These are phyloP conservation scores for Microtus oregoni DNA, from an alignment of 2,113 vertebrate species.

Conservation along the genomic window DNA sequence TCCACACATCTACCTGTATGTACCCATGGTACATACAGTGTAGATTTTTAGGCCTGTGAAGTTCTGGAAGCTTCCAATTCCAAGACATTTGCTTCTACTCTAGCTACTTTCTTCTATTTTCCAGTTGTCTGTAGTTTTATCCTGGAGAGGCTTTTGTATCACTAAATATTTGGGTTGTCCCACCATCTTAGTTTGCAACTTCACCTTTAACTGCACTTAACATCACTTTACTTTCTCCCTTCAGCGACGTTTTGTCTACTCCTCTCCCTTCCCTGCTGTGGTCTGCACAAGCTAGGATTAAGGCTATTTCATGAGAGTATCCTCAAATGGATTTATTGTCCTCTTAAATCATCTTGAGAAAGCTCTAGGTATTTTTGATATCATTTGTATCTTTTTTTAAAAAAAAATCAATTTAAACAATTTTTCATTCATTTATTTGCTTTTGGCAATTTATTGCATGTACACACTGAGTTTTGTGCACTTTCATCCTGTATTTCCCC, in stretches of 20 bases:
- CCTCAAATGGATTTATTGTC: not conserved
- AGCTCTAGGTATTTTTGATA: not conserved
- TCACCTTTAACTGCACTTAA: not conserved
- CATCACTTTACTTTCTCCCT: not conserved
- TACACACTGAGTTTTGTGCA: no score
- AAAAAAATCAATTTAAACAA: not conserved
- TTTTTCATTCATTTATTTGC: not conserved
- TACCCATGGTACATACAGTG: not conserved
- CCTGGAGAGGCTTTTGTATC: not conserved
- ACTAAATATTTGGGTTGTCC: not conserved
- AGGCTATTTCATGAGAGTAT: not conserved
- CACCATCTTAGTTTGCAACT: not conserved
- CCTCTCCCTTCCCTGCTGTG: not conserved
- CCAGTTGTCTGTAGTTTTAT: not conserved
- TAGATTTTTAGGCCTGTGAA: not conserved
- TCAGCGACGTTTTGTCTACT: not conserved
- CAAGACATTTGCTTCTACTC: not conserved
- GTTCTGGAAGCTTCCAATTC: not conserved
- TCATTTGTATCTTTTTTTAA: not conserved
- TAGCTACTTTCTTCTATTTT: not conserved
- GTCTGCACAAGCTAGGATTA: not conserved
- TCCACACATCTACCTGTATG: accelerated
- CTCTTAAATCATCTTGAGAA: not conserved
- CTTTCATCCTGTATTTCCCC: not conserved
- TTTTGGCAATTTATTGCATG: not conserved